phyloP scores from a whole-genome alignment of 2,797 vertebrate species.

The Chrysocyon brachyurus region DNA sequence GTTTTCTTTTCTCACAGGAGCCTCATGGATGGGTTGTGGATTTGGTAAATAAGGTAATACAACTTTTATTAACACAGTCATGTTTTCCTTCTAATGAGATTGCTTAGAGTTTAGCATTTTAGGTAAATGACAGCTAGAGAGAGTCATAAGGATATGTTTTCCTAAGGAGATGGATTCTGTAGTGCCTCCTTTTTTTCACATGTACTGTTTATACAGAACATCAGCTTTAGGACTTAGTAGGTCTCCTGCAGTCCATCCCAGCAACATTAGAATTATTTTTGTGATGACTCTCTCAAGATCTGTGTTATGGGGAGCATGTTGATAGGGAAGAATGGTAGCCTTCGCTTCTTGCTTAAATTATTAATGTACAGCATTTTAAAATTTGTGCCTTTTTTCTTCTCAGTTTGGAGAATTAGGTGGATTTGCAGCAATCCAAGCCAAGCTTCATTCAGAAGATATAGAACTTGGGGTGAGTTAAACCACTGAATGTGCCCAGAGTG shows the following conservation, averaged over 20 bases:
- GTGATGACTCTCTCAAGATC: background rate
- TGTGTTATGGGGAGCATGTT: background rate
- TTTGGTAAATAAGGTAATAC: constrained; percentile 97
- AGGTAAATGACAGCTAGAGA: background rate
- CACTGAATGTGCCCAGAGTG: fast-evolving
- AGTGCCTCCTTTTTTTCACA: background rate
- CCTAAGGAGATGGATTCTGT: background rate
- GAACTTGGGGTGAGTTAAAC: constrained; percentile 96
- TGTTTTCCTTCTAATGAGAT: constrained; percentile 24
- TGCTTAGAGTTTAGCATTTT: constrained; percentile 12
- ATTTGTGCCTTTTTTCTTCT: constrained; percentile 63
- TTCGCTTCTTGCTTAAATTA: constrained; percentile 29
- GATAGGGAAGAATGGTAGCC: background rate
- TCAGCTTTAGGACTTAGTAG: background rate
- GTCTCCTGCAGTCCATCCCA: background rate
- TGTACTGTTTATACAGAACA: background rate
- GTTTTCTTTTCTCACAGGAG: constrained; percentile 90
- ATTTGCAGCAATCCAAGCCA: constrained; percentile 97
- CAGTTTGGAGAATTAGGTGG: constrained; percentile 99
- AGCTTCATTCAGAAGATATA: constrained; percentile 96
- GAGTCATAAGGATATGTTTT: background rate
- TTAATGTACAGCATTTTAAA: background rate
- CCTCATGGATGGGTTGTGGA: constrained; percentile 99
- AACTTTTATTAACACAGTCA: constrained; percentile 58
- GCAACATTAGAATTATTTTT: background rate